Base-by-base conservation (phyloP, 2,113 vertebrate genomes). In the Centropristis striata region DNA sequence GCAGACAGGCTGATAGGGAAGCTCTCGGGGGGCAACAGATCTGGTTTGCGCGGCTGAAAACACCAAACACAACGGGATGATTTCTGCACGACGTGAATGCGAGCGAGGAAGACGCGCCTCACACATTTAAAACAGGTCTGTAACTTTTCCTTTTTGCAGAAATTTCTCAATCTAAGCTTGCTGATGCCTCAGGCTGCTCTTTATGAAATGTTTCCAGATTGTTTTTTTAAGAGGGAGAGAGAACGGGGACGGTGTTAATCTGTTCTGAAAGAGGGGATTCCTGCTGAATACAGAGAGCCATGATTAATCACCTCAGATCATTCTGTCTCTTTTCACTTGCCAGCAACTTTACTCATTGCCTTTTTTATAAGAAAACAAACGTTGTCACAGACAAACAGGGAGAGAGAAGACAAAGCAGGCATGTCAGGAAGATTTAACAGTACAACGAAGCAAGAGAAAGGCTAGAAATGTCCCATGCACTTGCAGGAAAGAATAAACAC, bases 41-140 rank as follows among this genome's bases (percentile, higher is more conserved):
- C 79, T 69, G 81, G 81, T 84, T 70, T 76, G 78, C 72, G 76
- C 58, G 20, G 68, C 86, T 89, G 75, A 59, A 69, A 84, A 66
- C 76, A 83, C 75, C 71, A 74, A 86, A 84, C 68, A 60, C 57
- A 73, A 67, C 78, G 47, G 83, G 74, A 90, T 92, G 90, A 92
- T 91, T 88, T 91, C 83, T 87, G 82, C 82, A 66, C 66, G 21
- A 86, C 32, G 49, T 91, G 85, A 89, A 23, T 18, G 15, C 7
- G 13, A 66, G 28, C 53, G 27, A 76, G 64, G 59, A 85, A 46
- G 27, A 59, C 49, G 81, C 27, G 58, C 71, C 44, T 71, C 71
- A 14, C 58, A 74, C 39, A 32, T 23, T 21, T 14, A 8, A 25
- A 44, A 79, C 60, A 93, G 92, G 90, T 93, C 71, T 67, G 92